Conservation (phyloP, 2,888 invertebrate species). For the Ennomos fuscantarius region DNA sequence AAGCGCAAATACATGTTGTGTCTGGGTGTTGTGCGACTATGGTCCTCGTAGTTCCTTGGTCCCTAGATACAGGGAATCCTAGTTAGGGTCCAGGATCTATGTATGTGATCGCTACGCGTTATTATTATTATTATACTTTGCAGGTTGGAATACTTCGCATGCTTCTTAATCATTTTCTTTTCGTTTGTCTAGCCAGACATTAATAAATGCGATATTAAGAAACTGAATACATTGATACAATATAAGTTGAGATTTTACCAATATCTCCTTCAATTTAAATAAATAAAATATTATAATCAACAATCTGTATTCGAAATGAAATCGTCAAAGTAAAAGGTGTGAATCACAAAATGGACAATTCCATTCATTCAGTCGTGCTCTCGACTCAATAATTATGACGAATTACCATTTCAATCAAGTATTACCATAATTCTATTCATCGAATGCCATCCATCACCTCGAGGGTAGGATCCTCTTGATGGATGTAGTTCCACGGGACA, state of each 20-base stretch:
- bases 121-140: too few relatives aligned
- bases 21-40: too few relatives aligned
- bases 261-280: too few relatives aligned
- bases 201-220: background rate
- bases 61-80: too few relatives aligned
- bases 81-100: too few relatives aligned
- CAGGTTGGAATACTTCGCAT: too few relatives aligned
- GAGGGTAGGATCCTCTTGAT: slow-evolving; percentile 57
- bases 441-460: slow-evolving; percentile 69
- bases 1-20: too few relatives aligned
- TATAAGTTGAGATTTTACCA: too few relatives aligned
- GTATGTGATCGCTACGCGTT: too few relatives aligned
- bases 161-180: background rate
- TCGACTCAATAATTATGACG: slow-evolving; percentile 62
- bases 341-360: slow-evolving; percentile 61
- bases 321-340: slow-evolving; percentile 51
- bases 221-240: background rate
- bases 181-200: background rate
- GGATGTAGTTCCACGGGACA: slow-evolving; percentile 63
- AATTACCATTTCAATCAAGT: slow-evolving; percentile 77
- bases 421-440: slow-evolving; percentile 80
- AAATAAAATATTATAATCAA: background rate
- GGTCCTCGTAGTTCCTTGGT: too few relatives aligned
- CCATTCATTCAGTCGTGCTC: slow-evolving; percentile 37
- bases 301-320: slow-evolving; percentile 28